A percentile compares a stretch with the other conserved stretches of the same genome.
These are phyloP conservation scores for Chaetorhynchus papuensis DNA, from an alignment of 2,113 vertebrate species.

Conservation along the genomic window DNA sequence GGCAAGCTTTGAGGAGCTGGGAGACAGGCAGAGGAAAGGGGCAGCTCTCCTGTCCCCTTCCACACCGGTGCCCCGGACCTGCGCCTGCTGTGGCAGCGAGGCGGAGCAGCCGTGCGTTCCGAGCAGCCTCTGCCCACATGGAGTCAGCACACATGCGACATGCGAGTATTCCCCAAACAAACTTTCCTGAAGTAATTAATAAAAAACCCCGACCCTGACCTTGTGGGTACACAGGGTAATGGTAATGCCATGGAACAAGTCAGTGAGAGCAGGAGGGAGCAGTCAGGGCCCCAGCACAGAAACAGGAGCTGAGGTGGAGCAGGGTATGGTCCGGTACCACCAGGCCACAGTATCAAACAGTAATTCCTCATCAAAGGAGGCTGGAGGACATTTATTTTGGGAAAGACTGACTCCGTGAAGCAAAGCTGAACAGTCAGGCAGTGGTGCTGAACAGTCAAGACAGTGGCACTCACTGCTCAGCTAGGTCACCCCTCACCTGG, in stretches of 20 bases:
- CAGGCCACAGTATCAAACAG: neutral
- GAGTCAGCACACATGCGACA: neutral
- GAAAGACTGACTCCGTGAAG: neutral
- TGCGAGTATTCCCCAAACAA: neutral
- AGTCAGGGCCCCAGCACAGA: neutral
- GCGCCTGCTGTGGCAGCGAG: neutral
- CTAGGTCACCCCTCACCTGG: neutral
- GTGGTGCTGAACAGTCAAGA: neutral
- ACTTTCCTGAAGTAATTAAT: neutral
- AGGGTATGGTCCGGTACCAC: neutral
- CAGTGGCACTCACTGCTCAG: neutral
- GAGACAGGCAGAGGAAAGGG: neutral
- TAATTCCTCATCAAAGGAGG: conserved; percentile 18
- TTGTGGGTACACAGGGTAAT: neutral
- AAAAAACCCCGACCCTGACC: neutral
- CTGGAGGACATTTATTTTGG: neutral
- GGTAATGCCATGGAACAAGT: neutral
- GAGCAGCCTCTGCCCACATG: neutral
- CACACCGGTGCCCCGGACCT: neutral
- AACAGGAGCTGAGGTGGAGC: neutral
- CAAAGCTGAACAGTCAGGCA: neutral
- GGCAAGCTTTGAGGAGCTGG: neutral
- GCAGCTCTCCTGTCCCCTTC: neutral
- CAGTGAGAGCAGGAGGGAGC: neutral
- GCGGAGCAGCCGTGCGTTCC: neutral